These are phyloP conservation scores for Amphiduros pacificus DNA, from an alignment of 2,888 invertebrate genomes.

Conservation along the genomic window DNA sequence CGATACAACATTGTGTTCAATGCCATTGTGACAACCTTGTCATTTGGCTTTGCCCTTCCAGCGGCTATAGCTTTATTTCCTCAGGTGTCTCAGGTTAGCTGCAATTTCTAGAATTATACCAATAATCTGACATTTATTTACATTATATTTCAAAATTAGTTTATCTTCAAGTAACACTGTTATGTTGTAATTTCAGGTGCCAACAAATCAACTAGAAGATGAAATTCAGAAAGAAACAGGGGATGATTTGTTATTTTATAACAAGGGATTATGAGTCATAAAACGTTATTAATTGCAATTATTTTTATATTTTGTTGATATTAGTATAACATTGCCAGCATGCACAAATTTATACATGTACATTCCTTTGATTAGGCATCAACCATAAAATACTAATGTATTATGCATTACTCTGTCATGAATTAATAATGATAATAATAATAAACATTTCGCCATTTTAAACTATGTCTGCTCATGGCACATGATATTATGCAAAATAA, in stretches of 20 bases:
- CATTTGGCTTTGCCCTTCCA: constrained; percentile 61
- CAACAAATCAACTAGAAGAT: constrained; percentile 42
- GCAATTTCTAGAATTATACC: background rate
- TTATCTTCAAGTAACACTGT: background rate
- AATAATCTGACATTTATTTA: background rate
- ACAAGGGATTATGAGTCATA: constrained; percentile 49
- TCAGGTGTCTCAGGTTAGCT: constrained; percentile 56
- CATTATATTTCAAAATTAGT: too few relatives aligned
- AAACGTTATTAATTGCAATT: too few relatives aligned
- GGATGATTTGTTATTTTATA: constrained; percentile 48
- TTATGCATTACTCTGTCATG: too few relatives aligned
- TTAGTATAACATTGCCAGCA: too few relatives aligned
- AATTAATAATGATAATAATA: too few relatives aligned
- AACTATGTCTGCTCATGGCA: too few relatives aligned
- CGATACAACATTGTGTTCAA: constrained; percentile 59
- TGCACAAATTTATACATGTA: too few relatives aligned
- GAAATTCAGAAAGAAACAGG: constrained; percentile 44
- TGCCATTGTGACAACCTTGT: constrained; percentile 58
- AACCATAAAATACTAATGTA: too few relatives aligned
- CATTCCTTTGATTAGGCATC: too few relatives aligned
- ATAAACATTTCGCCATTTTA: too few relatives aligned
- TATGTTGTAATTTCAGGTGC: constrained; percentile 44
- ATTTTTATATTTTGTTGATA: too few relatives aligned
- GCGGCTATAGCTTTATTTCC: constrained; percentile 63
- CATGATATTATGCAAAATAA: too few relatives aligned